Evolutionary conservation across 2,113 vertebrate species (phyloP), one percentile per base, ranked within the genome.

Genomic region (Parus major): DNA sequence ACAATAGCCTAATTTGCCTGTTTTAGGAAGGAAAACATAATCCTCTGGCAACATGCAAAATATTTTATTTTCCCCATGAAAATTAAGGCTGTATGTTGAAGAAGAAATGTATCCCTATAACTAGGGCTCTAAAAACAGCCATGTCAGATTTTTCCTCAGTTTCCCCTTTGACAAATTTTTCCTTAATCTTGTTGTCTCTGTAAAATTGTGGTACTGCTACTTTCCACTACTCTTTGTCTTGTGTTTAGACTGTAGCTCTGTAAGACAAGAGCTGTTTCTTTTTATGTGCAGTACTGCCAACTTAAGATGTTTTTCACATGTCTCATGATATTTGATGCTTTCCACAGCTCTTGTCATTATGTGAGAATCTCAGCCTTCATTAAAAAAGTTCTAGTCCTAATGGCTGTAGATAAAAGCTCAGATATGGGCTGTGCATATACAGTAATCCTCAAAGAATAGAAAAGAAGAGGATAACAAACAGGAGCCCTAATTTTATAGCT

Each of bases 291-390:
- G 50, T 63, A n/a, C 92, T 81, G 82, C 78, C 70, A 83, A 44
- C 63, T 85, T 94, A 82, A 91, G 87, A 95, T 82, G 59, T 86
- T 94, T 93, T 91, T 93, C 95, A 84, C 78, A 53, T 76, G 82
- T 91, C 90, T 96, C 71, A 31, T 95, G 78, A 73, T 95, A 95
- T 96, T 95, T 97, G 93, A 95, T 94, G 96, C 88, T 94, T 96
- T 92, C 78, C 75, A 28, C 56, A 50, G 63, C 55, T 94, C 82
- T 77, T 91, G 63, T 90, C 88, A 93, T 95, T 93, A 94, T 76
- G 75, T 93, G 92, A 96, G 82, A 95, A 91, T 81, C 87, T 91
- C 75, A 90, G 71, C 59, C 90, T 88, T 88, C 87, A 86, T 96
- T 93, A 57, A 87, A 92, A 87, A 93, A 87, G 36, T 93, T 91